Evolutionary conservation across 2,888 invertebrate genomes (phyloP), one percentile per base, ranked within the genome.

Genomic region (Melanargia galathea): DNA sequence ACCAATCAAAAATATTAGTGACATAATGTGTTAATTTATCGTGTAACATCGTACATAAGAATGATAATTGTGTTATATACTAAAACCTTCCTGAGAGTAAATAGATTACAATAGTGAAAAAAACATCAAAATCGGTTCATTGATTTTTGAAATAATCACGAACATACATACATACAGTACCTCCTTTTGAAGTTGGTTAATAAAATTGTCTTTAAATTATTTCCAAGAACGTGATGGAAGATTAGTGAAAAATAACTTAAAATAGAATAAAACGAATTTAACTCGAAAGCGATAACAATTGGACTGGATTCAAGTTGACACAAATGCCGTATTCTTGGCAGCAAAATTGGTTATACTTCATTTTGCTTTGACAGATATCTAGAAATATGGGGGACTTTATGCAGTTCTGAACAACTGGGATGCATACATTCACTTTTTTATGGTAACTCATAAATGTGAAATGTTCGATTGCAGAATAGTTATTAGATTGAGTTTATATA

Each of bases 241-340:
- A n/a, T 49, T 24, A 46, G 48, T 52, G 43, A 40, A 60, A 18
- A 60, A 60, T 52, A 60, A 51, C 51, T 60, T 60, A 38, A 55
- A 55, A 55, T 56, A 56, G 24, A 58, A 57, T 48, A 61, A 61
- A 54, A 57, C 35, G 43, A 61, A 40, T 58, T 61, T 11, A 10
- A 46, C 16, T 18, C 61, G 45, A 30, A 51, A 57, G 43, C 51
- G 56, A 62, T 51, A 48, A 58, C 64, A 59, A 65, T 62, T 65
- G 64, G 64, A 62, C 61, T 46, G 58, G 55, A 52, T 61, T 65
- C 64, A 62, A 65, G 64, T 58, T 61, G 58, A 65, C 54, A 55
- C 61, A 61, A 65, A 65, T 65, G 58, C 52, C 43, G 55, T 54
- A 55, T 58, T 65, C 61, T 65, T 65, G 64, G 58, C 64, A 65